These are phyloP conservation scores for Corapipo altera DNA, from an alignment of 2,113 vertebrate species.

Conservation along the genomic window DNA sequence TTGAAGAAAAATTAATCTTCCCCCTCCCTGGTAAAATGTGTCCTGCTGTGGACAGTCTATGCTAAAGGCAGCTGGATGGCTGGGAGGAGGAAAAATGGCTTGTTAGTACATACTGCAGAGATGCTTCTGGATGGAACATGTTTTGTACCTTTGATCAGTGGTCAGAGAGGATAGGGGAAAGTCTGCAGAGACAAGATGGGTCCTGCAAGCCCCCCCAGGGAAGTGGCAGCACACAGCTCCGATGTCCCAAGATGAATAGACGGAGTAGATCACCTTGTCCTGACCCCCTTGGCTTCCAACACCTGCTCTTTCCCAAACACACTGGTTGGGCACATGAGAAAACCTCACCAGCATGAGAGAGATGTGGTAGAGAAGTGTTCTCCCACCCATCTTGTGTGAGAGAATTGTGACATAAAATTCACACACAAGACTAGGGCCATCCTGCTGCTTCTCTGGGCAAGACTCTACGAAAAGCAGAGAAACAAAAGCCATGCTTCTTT, in stretches of 20 bases:
- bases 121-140: neutral
- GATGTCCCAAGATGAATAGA: neutral
- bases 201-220: neutral
- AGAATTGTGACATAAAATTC: neutral
- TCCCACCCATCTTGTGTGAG: rapidly evolving
- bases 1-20: neutral
- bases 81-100: neutral
- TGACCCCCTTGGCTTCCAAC: neutral
- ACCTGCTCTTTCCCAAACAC: neutral
- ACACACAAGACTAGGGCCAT: neutral
- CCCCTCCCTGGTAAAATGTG: neutral
- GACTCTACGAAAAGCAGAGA: neutral
- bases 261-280: neutral
- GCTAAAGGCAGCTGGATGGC: neutral
- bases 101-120: neutral
- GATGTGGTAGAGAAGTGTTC: neutral
- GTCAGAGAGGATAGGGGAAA: neutral
- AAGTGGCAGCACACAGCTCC: rapidly evolving
- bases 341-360: rapidly evolving
- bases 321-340: neutral
- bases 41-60: neutral
- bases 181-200: neutral
- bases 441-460: neutral
- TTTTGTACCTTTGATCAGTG: neutral
- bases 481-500: neutral